Evolutionary conservation across 2,888 invertebrate species (phyloP), one percentile per base, ranked within the genome.

Genomic region (Trachelus stipa): DNA sequence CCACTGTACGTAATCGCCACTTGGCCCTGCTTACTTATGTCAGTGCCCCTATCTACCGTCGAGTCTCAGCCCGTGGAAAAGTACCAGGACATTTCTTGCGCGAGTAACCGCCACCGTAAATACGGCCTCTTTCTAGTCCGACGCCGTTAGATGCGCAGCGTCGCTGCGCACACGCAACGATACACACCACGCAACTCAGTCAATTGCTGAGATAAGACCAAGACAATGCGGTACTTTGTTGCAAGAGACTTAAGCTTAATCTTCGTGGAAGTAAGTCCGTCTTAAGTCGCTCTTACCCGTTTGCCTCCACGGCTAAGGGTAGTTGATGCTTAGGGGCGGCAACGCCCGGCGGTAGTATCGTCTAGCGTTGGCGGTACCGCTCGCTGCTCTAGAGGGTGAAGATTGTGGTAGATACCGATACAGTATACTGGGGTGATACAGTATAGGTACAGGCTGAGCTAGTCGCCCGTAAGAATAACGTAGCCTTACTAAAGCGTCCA

Each of bases 221-320:
- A 85, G 85, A 88, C 87, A 87, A 87, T 84, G 85, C 83, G 86
- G 85, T 87, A 87, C 85, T 88, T 88, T 85, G 87, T 87, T 84
- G 85, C 82, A 81, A 83, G 85, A 56, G 86, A 87, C 86, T 87
- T 86, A 86, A 83, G 83, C 82, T 84, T 88, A 88, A 88, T 88
- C 87, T 87, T 81, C 79, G 79, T 80, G 79, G 83, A 74, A 82
- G 83, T 84, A 86, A 86, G 86, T 86, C 83, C 81, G 85, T 85
- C 86, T 87, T 83, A 85, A 84, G 83, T 79, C 80, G 79, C 78
- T 73, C 35, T 74, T 74, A 74, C 74, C 74, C 74, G 74, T 74
- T 34, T 34, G 56, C 56, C 56, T 56, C 74, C 74, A 35, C 74
- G 74, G 74, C 37, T 30, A 30, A 34, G 74, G 37, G 33, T 71